Evolutionary conservation across 2,797 vertebrate species (phyloP), one percentile per base, ranked within the genome.

Genomic region (Urocyon cinereoargenteus): DNA sequence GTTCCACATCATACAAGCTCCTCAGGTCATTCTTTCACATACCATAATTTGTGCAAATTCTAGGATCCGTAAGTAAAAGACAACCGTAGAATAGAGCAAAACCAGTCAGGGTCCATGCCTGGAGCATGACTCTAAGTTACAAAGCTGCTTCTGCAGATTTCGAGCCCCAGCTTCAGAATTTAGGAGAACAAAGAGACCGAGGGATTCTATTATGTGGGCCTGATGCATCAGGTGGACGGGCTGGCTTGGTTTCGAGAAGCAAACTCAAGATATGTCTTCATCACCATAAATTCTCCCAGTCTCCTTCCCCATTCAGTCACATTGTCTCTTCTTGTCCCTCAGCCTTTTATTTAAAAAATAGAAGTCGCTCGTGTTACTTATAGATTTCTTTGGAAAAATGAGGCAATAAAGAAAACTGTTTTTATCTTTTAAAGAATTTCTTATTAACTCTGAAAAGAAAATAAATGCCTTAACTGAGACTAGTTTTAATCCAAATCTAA

Each of bases 401-500:
- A 75, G 79, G 36, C 72, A 73, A 36, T 61, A 28, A 84, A 24
- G 13, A 49, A n/a, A 91, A 45, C 55, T 75, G 36, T 59, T 89
- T 82, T 94, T 85, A 61, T 82, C 45, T 75, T 90, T 92, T 45
- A 59, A 92, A 92, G 13, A 40, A 24, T 59, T 88, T 95, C 1
- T 91, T 93, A 15, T 75, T 93, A 85, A 82, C 19, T 93, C 49
- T 96, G 16, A 53, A 94, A 94, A 57, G 16, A 53, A 94, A 94
- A 57, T 10, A 70, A 81, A 68, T 82, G n/a, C 6, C 13, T 28
- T 88, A 93, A 55, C 5, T 0, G 8, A 14, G 59, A 10, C 12
- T 31, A 49, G 28, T 92, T 92, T 49, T 70, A 77, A 68, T 26
- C 15, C 9, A 86, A 40, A 78, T 93, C 21, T 88, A 91, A 86